Base-by-base conservation (phyloP, 2,113 vertebrate genomes). In the Caloenas nicobarica region DNA sequence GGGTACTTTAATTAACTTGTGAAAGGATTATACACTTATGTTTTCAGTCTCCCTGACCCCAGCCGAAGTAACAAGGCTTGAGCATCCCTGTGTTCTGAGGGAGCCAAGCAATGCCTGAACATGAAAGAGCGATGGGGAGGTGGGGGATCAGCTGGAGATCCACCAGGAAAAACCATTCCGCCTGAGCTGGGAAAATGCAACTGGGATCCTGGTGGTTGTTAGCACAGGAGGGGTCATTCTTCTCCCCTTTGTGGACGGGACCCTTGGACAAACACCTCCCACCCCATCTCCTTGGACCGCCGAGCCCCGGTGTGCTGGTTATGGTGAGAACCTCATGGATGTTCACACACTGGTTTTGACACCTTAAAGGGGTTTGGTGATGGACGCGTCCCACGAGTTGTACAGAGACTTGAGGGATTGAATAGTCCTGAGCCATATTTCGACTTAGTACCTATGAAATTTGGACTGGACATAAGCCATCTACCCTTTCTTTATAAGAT, bases 1-100 rank as follows among this genome's bases (percentile, higher is more conserved):
- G 88, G 90, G 88, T 66, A 36, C 88, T 94, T 89, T 95, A 95
- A 95, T 97, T 93, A 92, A 81, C 89, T 96, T 6, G n/a, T 78
- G 93, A 71, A 68, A 85, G 94, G 93, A 93, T 96, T 95, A 92
- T 78, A 44, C 91, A 86, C 92, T 93, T 89, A 23, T 3, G 76
- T 44, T 93, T 90, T 53, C 69, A 42, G 76, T 80, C 62, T 94
- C 62, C 48, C 88, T 71, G 86, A 86, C 95, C 90, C 64, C 81
- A 71, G 44, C 50, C 3, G 34, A 50, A 44, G 72, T n/a, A 73
- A 91, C 46, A 42, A 68, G 82, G 83, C 68, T 82, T 24, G 8
- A 66, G n/a, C 56, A 34, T 73, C 34, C 44, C 34, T 1, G 3
- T 0, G 16, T 54, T 36, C 24, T 0, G 7, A 54, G 66, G 79